Conservation (phyloP, 2,888 invertebrate genomes). For the Hirudinaria manillensis region DNA sequence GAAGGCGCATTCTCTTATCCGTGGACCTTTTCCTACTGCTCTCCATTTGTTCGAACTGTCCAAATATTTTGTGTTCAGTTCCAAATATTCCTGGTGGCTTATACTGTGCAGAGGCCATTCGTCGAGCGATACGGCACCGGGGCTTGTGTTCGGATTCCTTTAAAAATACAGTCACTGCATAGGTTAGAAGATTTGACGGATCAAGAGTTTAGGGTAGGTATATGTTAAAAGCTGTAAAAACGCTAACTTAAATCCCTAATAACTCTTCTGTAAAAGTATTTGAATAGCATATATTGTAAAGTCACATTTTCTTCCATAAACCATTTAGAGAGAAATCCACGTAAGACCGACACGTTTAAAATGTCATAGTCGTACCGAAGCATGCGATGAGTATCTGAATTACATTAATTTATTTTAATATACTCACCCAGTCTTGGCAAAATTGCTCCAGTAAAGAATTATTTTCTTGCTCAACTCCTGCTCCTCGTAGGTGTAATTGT, state of each 20-base stretch:
- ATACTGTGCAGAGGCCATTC: slow-evolving; percentile 80
- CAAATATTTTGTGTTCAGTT: slow-evolving; percentile 60
- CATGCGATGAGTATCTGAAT: not conserved
- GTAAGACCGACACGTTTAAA: not conserved
- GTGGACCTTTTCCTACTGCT: slow-evolving; percentile 72
- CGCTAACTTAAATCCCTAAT: too few relatives aligned
- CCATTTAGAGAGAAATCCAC: not conserved
- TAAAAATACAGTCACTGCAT: slow-evolving; percentile 37
- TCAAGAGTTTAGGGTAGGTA: too few relatives aligned
- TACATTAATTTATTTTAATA: not conserved
- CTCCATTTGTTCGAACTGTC: slow-evolving; percentile 54
- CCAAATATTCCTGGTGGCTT: slow-evolving; percentile 72
- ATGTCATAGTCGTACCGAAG: not conserved
- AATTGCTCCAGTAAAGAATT: slow-evolving; percentile 69
- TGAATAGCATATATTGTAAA: too few relatives aligned
- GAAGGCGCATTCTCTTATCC: slow-evolving; percentile 84
- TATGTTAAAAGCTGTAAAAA: too few relatives aligned
- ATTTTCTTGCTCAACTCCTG: slow-evolving; percentile 75
- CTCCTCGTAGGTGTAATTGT: slow-evolving; percentile 76
- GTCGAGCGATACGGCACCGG: slow-evolving; percentile 66
- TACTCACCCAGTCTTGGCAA: slow-evolving; percentile 44
- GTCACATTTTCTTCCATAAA: too few relatives aligned
- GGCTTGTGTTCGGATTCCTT: slow-evolving; percentile 70
- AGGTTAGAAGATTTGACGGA: too few relatives aligned
- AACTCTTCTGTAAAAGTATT: too few relatives aligned